These are phyloP conservation scores for Cataglyphis rosenhaueri DNA, from an alignment of 2,888 invertebrate genomes.

Conservation along the genomic window DNA sequence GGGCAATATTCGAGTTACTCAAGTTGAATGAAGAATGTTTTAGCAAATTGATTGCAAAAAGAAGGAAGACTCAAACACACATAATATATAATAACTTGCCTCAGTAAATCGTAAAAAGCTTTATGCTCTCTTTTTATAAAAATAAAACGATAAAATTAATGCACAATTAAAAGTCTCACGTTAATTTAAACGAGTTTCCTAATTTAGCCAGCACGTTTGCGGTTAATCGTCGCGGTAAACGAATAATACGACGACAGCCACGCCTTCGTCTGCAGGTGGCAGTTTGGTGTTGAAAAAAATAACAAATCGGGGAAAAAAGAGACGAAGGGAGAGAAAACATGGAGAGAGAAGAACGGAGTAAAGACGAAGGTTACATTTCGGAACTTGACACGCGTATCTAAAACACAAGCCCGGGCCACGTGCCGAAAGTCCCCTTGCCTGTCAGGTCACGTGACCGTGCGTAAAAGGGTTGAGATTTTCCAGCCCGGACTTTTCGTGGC, in stretches of 20 bases:
- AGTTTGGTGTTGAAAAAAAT: constrained; percentile 36
- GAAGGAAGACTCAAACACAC: constrained; percentile 21
- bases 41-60: constrained; percentile 40
- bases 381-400: constrained; percentile 85
- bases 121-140: background rate
- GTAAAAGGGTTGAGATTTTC: constrained; percentile 85
- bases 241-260: constrained; percentile 27
- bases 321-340: constrained; percentile 48
- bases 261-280: constrained; percentile 44
- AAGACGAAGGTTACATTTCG: constrained; percentile 76
- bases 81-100: background rate
- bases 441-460: constrained; percentile 84
- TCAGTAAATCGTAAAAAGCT: background rate
- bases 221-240: constrained; percentile 27
- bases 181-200: constrained; percentile 23
- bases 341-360: constrained; percentile 29
- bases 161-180: background rate
- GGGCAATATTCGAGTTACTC: constrained; percentile 54
- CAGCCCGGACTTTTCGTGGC: constrained; percentile 73
- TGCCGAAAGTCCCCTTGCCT: constrained; percentile 73
- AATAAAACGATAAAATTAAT: background rate
- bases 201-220: constrained; percentile 20
- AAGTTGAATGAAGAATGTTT: constrained; percentile 46
- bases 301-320: constrained; percentile 48
- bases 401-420: constrained; percentile 81